Percentiles rank a stretch among this genome's conserved stretches.
phyloP scores from a whole-genome alignment of 2,888 invertebrate genomes.

The Onchidella celtica region DNA sequence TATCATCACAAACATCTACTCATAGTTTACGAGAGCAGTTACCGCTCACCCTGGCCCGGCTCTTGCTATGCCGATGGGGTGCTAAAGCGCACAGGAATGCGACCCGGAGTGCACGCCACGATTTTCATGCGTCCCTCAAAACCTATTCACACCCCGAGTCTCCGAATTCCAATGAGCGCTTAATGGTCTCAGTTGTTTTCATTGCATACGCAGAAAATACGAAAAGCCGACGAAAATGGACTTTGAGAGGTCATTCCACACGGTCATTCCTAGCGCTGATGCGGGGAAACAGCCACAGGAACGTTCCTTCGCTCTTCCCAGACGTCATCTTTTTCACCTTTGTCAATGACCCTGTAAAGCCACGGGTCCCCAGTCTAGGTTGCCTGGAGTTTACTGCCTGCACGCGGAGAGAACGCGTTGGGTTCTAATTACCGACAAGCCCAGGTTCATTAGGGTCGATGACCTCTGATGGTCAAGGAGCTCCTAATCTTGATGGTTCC shows the following conservation, averaged over 20 bases:
- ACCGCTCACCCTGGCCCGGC: not conserved
- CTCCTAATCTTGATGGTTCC: too few relatives aligned
- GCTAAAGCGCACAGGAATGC: not conserved
- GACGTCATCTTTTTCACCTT: not conserved
- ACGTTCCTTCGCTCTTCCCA: not conserved
- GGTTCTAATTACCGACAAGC: too few relatives aligned
- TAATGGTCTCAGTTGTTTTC: conserved; percentile 18
- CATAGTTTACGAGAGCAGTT: not conserved
- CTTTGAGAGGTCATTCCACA: not conserved
- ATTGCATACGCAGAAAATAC: not conserved
- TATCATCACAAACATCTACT: not conserved
- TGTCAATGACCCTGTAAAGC: not conserved
- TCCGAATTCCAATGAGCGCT: not conserved
- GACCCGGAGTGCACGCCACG: conserved; percentile 2
- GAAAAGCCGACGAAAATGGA: not conserved
- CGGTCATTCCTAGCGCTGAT: not conserved
- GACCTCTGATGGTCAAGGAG: too few relatives aligned
- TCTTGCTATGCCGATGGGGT: conserved; percentile 17
- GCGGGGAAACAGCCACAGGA: not conserved
- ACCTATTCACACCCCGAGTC: conserved; percentile 10
- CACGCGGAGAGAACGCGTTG: too few relatives aligned
- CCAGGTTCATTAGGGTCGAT: too few relatives aligned
- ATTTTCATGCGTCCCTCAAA: conserved; percentile 3
- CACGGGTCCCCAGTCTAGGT: not conserved
- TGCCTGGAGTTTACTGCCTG: too few relatives aligned